A percentile compares a stretch with the other conserved stretches of the same genome.
phyloP scores from a whole-genome alignment of 2,888 invertebrate genomes.

The Copidosoma aretas region DNA sequence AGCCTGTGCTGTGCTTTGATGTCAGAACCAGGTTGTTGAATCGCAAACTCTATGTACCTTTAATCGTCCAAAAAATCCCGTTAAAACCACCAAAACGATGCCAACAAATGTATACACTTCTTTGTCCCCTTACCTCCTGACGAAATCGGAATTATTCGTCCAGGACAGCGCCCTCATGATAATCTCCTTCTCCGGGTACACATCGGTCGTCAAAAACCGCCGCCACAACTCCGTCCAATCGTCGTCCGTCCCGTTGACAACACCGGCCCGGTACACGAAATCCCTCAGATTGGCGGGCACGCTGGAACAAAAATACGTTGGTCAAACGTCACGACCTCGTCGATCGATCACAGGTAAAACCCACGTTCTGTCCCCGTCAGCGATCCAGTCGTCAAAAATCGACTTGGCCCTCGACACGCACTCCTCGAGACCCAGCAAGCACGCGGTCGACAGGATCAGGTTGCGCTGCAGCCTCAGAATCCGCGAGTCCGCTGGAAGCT shows the following conservation, averaged over 20 bases:
- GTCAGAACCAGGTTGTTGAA: slow-evolving; percentile 28
- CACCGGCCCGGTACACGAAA: slow-evolving; percentile 77
- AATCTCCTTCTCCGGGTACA: slow-evolving; percentile 74
- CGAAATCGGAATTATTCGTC: slow-evolving; percentile 65
- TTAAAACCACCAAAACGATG: background rate
- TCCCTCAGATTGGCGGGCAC: slow-evolving; percentile 67
- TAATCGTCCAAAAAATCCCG: background rate
- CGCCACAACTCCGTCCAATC: slow-evolving; percentile 73
- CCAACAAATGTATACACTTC: no score
- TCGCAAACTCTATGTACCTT: slow-evolving; percentile 41
- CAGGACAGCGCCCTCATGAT: slow-evolving; percentile 75
- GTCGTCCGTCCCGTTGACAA: slow-evolving; percentile 66
- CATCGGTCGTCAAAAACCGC: slow-evolving; percentile 67
- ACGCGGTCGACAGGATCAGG: slow-evolving; percentile 48
- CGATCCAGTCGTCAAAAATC: slow-evolving; percentile 50
- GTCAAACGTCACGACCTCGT: no score
- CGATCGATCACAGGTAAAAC: no score
- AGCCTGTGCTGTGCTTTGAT: slow-evolving; percentile 50
- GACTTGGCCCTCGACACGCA: slow-evolving; percentile 45
- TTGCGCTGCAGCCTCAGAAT: slow-evolving; percentile 46
- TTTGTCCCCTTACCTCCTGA: slow-evolving; percentile 64
- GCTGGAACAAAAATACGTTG: no score
- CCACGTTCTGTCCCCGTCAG: slow-evolving; percentile 37
- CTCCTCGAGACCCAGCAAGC: slow-evolving; percentile 44
- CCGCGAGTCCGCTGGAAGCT: slow-evolving; percentile 38